These are phyloP conservation scores for Pogoniulus pusillus DNA, from an alignment of 2,797 vertebrate species.

Conservation along the genomic window DNA sequence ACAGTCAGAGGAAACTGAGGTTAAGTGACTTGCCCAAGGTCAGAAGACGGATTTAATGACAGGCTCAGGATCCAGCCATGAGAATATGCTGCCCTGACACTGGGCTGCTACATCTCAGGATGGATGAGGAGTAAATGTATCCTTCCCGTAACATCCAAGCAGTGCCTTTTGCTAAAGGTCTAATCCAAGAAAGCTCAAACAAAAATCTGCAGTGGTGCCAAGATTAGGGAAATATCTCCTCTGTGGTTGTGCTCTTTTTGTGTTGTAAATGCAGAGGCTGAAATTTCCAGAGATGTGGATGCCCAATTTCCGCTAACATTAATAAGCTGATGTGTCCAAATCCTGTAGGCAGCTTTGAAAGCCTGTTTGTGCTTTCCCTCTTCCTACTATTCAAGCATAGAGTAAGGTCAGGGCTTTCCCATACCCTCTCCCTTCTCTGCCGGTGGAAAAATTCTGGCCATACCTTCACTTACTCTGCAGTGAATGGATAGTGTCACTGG, in stretches of 20 bases:
- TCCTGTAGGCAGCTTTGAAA: conserved; percentile 73
- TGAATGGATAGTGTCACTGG: conserved; percentile 73
- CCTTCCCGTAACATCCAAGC: not conserved
- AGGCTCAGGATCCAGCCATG: conserved; percentile 27
- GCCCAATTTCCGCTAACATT: conserved; percentile 73
- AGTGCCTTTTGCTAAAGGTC: conserved; percentile 45
- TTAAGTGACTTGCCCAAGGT: conserved; percentile 68
- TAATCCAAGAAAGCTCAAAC: conserved; percentile 68
- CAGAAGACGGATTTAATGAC: conserved; percentile 55
- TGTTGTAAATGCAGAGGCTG: conserved; percentile 70
- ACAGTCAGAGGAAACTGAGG: conserved; percentile 65
- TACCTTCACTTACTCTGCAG: conserved; percentile 70
- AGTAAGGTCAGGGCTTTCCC: conserved; percentile 73
- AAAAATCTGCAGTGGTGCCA: conserved; percentile 61
- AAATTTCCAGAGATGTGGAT: conserved; percentile 74
- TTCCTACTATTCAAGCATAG: conserved; percentile 72
- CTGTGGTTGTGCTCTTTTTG: conserved; percentile 63
- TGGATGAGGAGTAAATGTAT: not conserved
- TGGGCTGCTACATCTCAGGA: conserved; percentile 21
- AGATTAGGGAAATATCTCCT: conserved; percentile 70
- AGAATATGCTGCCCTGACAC: conserved; percentile 42
- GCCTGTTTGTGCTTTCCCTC: conserved; percentile 72
- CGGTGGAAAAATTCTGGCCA: conserved; percentile 71
- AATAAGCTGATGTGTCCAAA: conserved; percentile 73
- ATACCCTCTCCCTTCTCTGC: conserved; percentile 73